Percentiles rank a stretch among this genome's conserved stretches.
Conservation (phyloP, 2,888 invertebrate genomes). For the Caenorhabditis imperialis region DNA sequence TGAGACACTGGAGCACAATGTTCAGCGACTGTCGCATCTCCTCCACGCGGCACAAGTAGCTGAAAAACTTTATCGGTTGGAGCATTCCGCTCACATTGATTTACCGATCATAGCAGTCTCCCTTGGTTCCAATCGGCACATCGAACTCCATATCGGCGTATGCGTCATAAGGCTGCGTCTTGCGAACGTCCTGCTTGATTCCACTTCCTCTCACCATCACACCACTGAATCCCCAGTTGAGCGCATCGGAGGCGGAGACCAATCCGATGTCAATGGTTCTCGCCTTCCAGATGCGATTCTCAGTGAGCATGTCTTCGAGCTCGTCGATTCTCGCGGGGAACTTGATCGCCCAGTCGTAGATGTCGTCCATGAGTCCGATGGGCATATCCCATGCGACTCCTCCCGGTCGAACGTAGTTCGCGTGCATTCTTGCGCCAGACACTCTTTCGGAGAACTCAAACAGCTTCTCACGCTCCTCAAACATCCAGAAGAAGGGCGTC, state of each 20-base stretch:
- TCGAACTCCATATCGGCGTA: conserved; percentile 95
- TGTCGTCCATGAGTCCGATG: conserved; percentile 94
- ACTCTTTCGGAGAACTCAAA: conserved; percentile 99
- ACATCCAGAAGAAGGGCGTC: conserved; percentile 99
- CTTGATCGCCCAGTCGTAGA: conserved; percentile 88
- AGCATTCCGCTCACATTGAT: not conserved
- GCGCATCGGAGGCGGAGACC: conserved; percentile 91
- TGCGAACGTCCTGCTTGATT: conserved; percentile 97
- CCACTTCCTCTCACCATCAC: conserved; percentile 98
- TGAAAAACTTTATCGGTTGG: conserved; percentile 75
- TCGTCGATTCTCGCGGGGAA: conserved; percentile 95
- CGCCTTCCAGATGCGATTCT: conserved; percentile 93
- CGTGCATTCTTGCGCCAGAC: conserved; percentile 98
- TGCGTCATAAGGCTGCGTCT: conserved; percentile 95
- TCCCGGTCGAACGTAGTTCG: conserved; percentile 97
- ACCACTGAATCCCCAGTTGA: conserved; percentile 95
- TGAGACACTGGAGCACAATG: conserved; percentile 95
- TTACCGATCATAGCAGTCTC: conserved; percentile 95
- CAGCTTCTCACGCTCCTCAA: conserved; percentile 85
- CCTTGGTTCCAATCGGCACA: conserved; percentile 93
- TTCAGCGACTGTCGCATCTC: conserved; percentile 92
- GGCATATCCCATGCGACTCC: conserved; percentile 95
- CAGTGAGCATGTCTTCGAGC: conserved; percentile 92
- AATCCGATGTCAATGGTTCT: conserved; percentile 90
- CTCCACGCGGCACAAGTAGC: conserved; percentile 86